Base-by-base conservation (phyloP, 2,888 invertebrate genomes). In the Micropterix aruncella region DNA sequence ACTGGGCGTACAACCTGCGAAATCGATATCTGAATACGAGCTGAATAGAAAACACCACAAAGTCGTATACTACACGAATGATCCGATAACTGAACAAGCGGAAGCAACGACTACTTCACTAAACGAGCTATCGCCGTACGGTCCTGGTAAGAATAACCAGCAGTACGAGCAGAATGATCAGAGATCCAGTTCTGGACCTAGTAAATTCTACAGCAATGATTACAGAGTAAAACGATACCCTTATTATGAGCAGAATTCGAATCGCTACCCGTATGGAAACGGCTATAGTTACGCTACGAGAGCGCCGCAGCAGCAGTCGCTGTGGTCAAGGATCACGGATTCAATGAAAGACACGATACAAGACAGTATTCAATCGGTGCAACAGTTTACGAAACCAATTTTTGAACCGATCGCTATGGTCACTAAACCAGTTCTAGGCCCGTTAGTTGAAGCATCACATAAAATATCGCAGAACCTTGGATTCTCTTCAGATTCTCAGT, bases 401-500 rank as follows among this genome's bases (percentile, higher is more conserved):
- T 69, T 75, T 41, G 71, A 72, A 19, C 76, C 76, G 0, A 66
- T 77, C 38, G 68, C 74, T 2, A 73, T 69, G 57, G 71, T 73
- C 1, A 73, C 80, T 0, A 67, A 76, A 46, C 80, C 80, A 2
- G 80, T 83, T 1, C 66, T 82, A 18, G 83, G 83, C 45, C 85
- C 87, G 1, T 60, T 87, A 19, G 77, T 84, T 1, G 85, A 86
- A 61, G 86, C 84, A 0, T 82, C 85, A 0, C 83, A 84, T 5
- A 86, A 85, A 59, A 85, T 86, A 47, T 81, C 83, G 0, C 77
- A 83, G 51, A 86, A 86, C 58, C 65, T 86, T 38, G 86, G 86
- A 1, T 64, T 84, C 5, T 74, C 77, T 5, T 68, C 61, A 45
- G 68, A 70, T 44, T 70, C 70, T 38, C 70, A 70, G 52, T n/a